A percentile compares a stretch with the other conserved stretches of the same genome.
These are phyloP conservation scores for Illadopsis cleaveri DNA, from an alignment of 2,113 vertebrate species.

Conservation along the genomic window DNA sequence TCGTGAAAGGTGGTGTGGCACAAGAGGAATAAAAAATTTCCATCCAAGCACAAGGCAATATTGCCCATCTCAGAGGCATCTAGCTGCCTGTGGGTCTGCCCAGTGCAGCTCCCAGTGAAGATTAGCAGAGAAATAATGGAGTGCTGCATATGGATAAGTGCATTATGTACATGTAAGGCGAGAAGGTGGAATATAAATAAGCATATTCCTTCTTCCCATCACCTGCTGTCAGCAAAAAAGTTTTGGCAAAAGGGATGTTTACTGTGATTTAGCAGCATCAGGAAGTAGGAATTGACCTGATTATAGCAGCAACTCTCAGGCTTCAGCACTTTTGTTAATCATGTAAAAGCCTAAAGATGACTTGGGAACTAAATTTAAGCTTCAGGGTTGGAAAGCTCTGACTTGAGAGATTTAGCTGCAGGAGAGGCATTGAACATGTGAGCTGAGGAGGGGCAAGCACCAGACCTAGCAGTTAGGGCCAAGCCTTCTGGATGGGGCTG, in stretches of 20 bases:
- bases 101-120: not conserved
- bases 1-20: not conserved
- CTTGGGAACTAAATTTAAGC: not conserved
- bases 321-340: conserved; percentile 23
- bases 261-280: not conserved
- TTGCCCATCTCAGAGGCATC: not conserved
- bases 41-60: not conserved
- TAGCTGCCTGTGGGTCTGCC: not conserved
- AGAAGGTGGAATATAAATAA: not conserved
- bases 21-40: not conserved
- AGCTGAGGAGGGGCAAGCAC: not conserved
- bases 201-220: not conserved
- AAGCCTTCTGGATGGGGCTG: not conserved
- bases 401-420: not conserved
- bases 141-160: not conserved
- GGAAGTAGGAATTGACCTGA: not conserved
- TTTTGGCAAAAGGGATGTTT: not conserved
- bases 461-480: not conserved
- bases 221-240: not conserved
- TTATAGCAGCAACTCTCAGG: not conserved
- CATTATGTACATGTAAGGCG: not conserved
- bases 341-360: not conserved
- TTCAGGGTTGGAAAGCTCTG: not conserved
- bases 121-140: not conserved
- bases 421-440: not conserved